Conservation (phyloP, 64 coral and sea anemone genomes). For the Pocillopora verrucosa region DNA sequence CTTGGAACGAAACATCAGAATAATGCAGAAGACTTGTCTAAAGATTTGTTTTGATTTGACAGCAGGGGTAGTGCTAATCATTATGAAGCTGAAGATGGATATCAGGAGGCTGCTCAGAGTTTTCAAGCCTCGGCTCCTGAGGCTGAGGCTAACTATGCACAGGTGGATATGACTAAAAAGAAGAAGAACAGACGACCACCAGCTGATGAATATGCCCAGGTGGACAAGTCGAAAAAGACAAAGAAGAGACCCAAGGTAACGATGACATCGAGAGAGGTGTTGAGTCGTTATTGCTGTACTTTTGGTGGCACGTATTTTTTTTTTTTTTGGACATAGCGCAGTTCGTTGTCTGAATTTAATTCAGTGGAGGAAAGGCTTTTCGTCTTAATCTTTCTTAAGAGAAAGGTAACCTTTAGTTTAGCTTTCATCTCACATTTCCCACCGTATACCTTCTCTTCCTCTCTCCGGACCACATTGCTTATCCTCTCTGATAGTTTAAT, state of each 20-base stretch:
- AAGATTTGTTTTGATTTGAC: not conserved
- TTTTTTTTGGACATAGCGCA: no score
- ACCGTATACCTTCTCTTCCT: no score
- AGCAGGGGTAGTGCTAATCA: not conserved
- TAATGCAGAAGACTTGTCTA: not conserved
- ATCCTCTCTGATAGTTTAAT: no score
- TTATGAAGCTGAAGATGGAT: not conserved
- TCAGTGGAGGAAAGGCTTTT: not conserved
- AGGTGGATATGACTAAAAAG: not conserved
- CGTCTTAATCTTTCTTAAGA: no score
- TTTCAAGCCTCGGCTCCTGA: not conserved
- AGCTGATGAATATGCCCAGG: slow-evolving; percentile 8
- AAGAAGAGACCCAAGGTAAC: slow-evolving; percentile 16
- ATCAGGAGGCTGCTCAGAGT: not conserved
- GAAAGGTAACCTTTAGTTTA: no score
- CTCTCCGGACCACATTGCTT: no score
- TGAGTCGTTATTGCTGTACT: not conserved
- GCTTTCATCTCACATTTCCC: no score
- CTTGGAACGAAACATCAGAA: not conserved
- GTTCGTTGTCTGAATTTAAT: not conserved
- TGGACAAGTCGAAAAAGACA: slow-evolving; percentile 16
- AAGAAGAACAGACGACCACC: not conserved
- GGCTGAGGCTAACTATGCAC: not conserved
- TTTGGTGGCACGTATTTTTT: no score
- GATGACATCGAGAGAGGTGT: not conserved